Percentiles rank a stretch among this genome's conserved stretches.
Conservation (phyloP, 2,113 vertebrate species). For the Anoplopoma fimbria region DNA sequence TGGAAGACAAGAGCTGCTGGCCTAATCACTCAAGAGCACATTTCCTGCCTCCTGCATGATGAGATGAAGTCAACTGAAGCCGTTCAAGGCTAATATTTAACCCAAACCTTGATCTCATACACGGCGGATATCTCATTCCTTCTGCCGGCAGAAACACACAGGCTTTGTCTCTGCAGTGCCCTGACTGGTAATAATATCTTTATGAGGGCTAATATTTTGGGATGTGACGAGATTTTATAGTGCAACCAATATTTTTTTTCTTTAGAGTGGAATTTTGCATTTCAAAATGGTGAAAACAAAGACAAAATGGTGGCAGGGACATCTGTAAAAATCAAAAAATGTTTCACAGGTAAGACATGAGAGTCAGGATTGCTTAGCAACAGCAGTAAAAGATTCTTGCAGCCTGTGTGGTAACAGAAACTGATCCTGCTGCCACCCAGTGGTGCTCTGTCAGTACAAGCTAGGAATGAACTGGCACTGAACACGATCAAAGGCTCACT, state of each 20-base stretch:
- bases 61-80: conserved; percentile 67
- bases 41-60: conserved; percentile 75
- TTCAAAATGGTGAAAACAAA: conserved; percentile 70
- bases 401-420: conserved; percentile 57
- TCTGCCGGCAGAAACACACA: neutral
- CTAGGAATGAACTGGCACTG: neutral
- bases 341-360: conserved; percentile 75
- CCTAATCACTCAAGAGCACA: conserved; percentile 77
- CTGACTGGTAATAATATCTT: neutral
- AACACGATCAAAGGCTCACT: conserved; percentile 7
- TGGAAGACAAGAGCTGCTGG: conserved; percentile 64
- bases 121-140: neutral
- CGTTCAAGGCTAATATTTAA: conserved; percentile 70
- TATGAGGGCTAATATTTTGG: neutral
- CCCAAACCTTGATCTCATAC: conserved; percentile 19
- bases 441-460: conserved; percentile 46
- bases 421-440: conserved; percentile 76
- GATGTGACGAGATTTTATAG: neutral
- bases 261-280: conserved; percentile 1
- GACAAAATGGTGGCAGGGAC: conserved; percentile 79
- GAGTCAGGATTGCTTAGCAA: conserved; percentile 82
- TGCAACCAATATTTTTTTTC: neutral
- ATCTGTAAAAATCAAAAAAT: conserved; percentile 73
- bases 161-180: neutral
- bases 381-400: conserved; percentile 69